phyloP scores from a whole-genome alignment of 2,888 invertebrate genomes.

The Neoaliturus tenellus region DNA sequence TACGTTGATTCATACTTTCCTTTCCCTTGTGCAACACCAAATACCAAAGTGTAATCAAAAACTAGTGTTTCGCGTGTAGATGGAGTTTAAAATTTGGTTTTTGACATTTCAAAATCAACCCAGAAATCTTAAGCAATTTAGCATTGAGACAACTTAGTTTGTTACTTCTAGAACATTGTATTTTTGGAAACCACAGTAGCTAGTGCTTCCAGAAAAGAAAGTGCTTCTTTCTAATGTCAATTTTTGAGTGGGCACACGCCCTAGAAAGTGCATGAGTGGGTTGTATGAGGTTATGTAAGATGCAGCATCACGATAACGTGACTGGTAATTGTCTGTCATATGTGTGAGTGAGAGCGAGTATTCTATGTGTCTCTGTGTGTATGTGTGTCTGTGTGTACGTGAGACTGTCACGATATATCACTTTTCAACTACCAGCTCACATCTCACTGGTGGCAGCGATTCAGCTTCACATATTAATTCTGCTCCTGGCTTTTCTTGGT shows the following conservation, averaged over 20 bases:
- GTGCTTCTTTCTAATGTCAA: background rate
- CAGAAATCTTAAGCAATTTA: too few relatives aligned
- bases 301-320: constrained; percentile 12
- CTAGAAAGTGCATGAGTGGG: background rate
- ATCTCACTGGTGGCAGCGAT: too few relatives aligned
- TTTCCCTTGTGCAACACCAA: too few relatives aligned
- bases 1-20: background rate
- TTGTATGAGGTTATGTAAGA: constrained; percentile 13
- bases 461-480: too few relatives aligned
- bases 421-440: constrained; percentile 16
- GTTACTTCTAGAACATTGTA: background rate
- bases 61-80: too few relatives aligned
- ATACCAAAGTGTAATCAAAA: too few relatives aligned
- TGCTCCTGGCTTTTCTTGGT: too few relatives aligned
- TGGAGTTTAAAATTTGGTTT: too few relatives aligned
- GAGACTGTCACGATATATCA: constrained; percentile 4
- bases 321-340: background rate
- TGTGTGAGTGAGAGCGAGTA: background rate
- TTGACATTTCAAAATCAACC: too few relatives aligned
- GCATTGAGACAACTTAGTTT: too few relatives aligned
- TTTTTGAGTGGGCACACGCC: background rate
- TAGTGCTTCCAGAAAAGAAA: background rate
- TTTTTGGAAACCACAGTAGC: background rate
- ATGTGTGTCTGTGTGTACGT: background rate
- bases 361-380: background rate